Percentiles rank a stretch among this genome's conserved stretches.
Conservation (phyloP, 2,797 vertebrate species). For the Prionace glauca region DNA sequence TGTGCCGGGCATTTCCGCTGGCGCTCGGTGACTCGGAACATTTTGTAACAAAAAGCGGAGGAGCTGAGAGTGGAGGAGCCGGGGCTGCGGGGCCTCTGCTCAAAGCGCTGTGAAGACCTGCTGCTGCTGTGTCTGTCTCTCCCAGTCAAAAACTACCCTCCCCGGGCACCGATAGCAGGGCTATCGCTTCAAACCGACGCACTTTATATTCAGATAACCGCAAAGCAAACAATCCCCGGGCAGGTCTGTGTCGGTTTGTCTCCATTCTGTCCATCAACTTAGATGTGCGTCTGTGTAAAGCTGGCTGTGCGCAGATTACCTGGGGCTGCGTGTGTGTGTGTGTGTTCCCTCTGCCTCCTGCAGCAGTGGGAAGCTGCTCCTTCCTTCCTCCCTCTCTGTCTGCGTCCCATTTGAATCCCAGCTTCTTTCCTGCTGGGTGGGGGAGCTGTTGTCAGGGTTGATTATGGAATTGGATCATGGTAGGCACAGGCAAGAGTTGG, state of each 20-base stretch:
- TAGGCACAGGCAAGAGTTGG: background rate
- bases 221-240: background rate
- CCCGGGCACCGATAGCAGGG: background rate
- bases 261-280: background rate
- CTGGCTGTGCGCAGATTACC: background rate
- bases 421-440: background rate
- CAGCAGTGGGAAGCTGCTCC: background rate
- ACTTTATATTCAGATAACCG: background rate
- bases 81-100: constrained; percentile 19
- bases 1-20: constrained; percentile 34
- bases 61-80: background rate
- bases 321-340: background rate
- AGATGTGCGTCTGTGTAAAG: background rate
- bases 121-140: background rate
- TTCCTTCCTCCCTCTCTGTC: background rate
- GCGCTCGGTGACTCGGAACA: constrained; percentile 38
- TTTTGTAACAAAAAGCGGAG: constrained; percentile 32
- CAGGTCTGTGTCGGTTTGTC: constrained; percentile 6
- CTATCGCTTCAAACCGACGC: background rate
- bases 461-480: background rate
- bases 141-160: background rate
- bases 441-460: background rate
- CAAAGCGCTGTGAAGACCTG: background rate
- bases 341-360: background rate
- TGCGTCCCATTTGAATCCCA: background rate